These are phyloP conservation scores for Aphelocoma californica DNA, from an alignment of 2,797 vertebrate genomes.

Conservation along the genomic window DNA sequence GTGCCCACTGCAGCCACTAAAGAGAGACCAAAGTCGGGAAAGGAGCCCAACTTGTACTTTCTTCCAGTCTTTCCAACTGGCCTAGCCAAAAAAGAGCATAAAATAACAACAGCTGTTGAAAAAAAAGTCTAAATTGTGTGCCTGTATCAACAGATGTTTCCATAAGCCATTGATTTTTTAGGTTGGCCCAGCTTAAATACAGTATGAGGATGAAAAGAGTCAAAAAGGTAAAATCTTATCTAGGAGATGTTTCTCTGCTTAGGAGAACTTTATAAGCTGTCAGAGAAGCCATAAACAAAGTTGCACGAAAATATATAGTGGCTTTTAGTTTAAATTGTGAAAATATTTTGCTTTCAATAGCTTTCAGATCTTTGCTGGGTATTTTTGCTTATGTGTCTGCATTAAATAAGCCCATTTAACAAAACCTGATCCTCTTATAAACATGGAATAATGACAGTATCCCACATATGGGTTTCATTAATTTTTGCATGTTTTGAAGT, in stretches of 20 bases:
- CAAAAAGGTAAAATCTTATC: conserved; percentile 6
- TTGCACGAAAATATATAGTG: conserved; percentile 1
- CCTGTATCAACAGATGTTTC: conserved; percentile 23
- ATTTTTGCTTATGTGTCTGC: conserved; percentile 50
- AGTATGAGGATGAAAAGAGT: background rate
- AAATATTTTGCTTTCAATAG: conserved; percentile 50
- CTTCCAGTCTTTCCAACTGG: background rate
- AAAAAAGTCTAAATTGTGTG: background rate
- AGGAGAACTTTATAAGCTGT: conserved; percentile 14
- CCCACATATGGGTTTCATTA: conserved; percentile 68
- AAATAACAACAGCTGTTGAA: conserved; percentile 40
- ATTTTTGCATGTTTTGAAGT: conserved; percentile 65
- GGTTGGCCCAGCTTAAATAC: background rate
- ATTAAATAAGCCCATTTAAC: conserved; percentile 63
- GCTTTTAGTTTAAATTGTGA: conserved; percentile 28
- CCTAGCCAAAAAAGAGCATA: background rate
- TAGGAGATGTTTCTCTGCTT: background rate
- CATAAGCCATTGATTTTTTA: background rate
- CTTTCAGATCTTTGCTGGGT: conserved; percentile 46
- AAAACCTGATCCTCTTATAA: conserved; percentile 68
- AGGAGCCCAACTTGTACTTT: background rate
- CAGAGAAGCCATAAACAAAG: conserved; percentile 44
- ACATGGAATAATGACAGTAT: conserved; percentile 66
- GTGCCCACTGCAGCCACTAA: background rate
- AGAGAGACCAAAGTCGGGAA: background rate